These are phyloP conservation scores for Eristalis tenax DNA, from an alignment of 2,888 invertebrate genomes.

Conservation along the genomic window DNA sequence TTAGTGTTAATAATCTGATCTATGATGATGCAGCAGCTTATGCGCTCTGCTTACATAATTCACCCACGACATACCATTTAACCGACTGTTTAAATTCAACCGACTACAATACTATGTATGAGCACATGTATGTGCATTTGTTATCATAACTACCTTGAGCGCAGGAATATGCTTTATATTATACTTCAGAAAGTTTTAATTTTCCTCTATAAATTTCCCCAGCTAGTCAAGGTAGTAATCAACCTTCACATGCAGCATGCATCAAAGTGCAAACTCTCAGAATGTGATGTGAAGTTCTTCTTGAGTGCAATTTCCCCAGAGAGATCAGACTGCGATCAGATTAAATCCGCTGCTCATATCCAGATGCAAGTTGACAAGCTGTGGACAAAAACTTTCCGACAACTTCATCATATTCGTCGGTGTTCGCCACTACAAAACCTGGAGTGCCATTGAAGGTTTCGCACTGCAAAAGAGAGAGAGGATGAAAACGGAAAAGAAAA, in stretches of 20 bases:
- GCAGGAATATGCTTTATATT: too few species aligned
- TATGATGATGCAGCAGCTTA: too few species aligned
- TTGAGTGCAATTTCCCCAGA: neutral
- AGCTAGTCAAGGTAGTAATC: neutral
- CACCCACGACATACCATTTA: too few species aligned
- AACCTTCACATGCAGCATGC: neutral
- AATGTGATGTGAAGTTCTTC: neutral
- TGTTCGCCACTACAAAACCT: neutral
- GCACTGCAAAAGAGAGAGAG: neutral
- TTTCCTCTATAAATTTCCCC: neutral
- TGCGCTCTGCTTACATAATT: too few species aligned
- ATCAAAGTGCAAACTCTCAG: neutral
- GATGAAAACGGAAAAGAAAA: too few species aligned
- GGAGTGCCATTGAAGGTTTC: neutral
- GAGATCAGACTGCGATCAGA: neutral
- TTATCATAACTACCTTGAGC: too few species aligned
- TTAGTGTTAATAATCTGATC: too few species aligned
- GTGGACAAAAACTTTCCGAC: neutral
- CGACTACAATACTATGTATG: too few species aligned
- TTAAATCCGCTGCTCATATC: neutral
- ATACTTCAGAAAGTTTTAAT: neutral
- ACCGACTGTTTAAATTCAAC: too few species aligned
- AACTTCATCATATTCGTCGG: conserved; percentile 7
- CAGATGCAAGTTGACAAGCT: neutral
- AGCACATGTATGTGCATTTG: too few species aligned